These are phyloP conservation scores for Araneus ventricosus DNA, from an alignment of 1,140 invertebrate species.

Conservation along the genomic window DNA sequence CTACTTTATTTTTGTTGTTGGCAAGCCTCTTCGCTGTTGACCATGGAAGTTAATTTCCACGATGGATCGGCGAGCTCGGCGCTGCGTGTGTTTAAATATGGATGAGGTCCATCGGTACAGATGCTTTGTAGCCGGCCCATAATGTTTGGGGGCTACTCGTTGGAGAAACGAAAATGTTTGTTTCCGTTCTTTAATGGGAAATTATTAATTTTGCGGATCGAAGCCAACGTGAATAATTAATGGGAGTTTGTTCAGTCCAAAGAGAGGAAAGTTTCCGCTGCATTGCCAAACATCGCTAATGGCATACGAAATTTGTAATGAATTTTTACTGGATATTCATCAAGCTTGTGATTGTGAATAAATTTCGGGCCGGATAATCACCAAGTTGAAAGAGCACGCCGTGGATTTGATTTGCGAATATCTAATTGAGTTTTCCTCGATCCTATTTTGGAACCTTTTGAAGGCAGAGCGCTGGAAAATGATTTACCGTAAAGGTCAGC, in stretches of 20 bases:
- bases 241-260: neutral
- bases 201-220: conserved; percentile 67
- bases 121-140: neutral
- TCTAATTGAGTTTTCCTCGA: conserved; percentile 64
- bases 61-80: conserved; percentile 12
- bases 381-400: neutral
- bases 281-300: conserved; percentile 22
- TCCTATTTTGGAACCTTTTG: neutral
- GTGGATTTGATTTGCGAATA: conserved; percentile 54
- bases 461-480: neutral
- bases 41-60: conserved; percentile 15
- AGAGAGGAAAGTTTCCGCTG: conserved; percentile 24
- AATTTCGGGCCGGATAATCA: conserved; percentile 42
- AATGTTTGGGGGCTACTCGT: neutral
- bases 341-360: conserved; percentile 59
- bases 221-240: conserved; percentile 58
- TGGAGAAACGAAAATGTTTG: conserved; percentile 64
- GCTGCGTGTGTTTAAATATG: conserved; percentile 59
- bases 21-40: neutral
- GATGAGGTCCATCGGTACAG: conserved; percentile 7
- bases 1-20: neutral
- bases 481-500: conserved; percentile 17
- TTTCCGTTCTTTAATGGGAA: conserved; percentile 68
- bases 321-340: conserved; percentile 69
- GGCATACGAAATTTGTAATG: conserved; percentile 59